Percentiles rank a stretch among this genome's conserved stretches.
These are phyloP conservation scores for Electrona antarctica DNA, from an alignment of 2,113 vertebrate species.

Conservation along the genomic window DNA sequence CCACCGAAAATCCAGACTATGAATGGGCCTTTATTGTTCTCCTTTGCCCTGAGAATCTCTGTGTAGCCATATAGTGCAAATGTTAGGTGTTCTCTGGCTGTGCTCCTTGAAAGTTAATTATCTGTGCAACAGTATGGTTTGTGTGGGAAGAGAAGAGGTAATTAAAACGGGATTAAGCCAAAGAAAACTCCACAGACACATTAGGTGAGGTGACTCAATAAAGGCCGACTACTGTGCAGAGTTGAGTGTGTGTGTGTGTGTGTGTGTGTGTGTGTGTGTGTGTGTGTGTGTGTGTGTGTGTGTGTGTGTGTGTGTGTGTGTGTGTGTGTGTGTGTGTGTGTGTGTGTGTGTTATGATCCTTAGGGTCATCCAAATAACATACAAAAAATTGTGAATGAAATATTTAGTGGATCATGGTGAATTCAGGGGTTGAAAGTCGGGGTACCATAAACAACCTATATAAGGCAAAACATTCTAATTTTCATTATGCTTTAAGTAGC, in stretches of 20 bases:
- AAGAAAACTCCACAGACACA: conserved; percentile 64
- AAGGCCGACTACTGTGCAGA: conserved; percentile 20
- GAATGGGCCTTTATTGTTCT: not conserved
- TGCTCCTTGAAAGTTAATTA: conserved; percentile 67
- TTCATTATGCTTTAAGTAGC: too few species aligned
- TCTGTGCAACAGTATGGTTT: conserved; percentile 49
- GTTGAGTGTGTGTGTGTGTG: conserved; percentile 2
- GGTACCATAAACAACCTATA: too few species aligned
- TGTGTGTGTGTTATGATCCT: too few species aligned
- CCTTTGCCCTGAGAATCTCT: conserved; percentile 18
- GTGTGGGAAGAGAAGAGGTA: conserved; percentile 52
- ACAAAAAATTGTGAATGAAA: too few species aligned
- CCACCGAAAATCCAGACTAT: not conserved
- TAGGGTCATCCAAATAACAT: too few species aligned
- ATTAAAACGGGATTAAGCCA: conserved; percentile 75
- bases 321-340: too few species aligned
- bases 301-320: too few species aligned
- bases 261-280: too few species aligned
- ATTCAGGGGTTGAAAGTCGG: too few species aligned
- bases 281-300: too few species aligned
- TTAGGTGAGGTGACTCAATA: conserved; percentile 66
- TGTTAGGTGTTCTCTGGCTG: conserved; percentile 46
- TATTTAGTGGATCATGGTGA: too few species aligned
- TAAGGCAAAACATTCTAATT: too few species aligned
- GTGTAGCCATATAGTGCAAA: conserved; percentile 28